Base-by-base conservation (phyloP, 2,888 invertebrate genomes). In the Microplitis deprimator region DNA sequence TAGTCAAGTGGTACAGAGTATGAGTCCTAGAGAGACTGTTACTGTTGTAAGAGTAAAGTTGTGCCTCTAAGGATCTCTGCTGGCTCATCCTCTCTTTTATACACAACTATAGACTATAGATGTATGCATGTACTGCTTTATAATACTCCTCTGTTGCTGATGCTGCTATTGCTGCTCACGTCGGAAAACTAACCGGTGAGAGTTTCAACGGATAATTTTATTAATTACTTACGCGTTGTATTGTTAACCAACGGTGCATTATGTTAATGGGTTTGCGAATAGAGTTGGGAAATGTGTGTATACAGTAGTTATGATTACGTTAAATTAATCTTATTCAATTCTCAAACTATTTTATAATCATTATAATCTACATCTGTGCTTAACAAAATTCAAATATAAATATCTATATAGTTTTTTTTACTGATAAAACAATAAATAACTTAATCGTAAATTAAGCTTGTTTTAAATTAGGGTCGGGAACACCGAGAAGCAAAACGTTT, bases 231-330 rank as follows among this genome's bases (percentile, higher is more conserved):
- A 82, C 82, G 81, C 79, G 79, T 83, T 83, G 82, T 84, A 84
- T 85, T 83, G 79, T 79, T 84, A 84, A 84, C 84, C 83, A 83
- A 81, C 80, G 80, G 82, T 84, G 81, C 82, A 83, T 85, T 82
- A 84, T 82, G 83, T 77, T 84, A 83, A 86, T 82, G 65, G 80
- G 76, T 85, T 82, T 83, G 79, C 78, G 77, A 62, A 59, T 68
- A 67, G 41, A 61, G 5, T 50, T 41, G 62, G 67, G 38, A 67
- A 61, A 29, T 29, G 29, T 40, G 29, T 8, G 7, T 38, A 60
- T 29, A 60, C 61, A 73, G 29, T 73, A 61, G 16, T 38, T 50
- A 17, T 59, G 68, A 73, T 38, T 38, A 17, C 68, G 41, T 68
- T 73, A 40, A 59, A 40, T 67, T 40, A 41, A 8, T 61, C 29